Evolutionary conservation across 2,888 invertebrate species (phyloP).

Genomic region (Scelioninae gen. 2): DNA sequence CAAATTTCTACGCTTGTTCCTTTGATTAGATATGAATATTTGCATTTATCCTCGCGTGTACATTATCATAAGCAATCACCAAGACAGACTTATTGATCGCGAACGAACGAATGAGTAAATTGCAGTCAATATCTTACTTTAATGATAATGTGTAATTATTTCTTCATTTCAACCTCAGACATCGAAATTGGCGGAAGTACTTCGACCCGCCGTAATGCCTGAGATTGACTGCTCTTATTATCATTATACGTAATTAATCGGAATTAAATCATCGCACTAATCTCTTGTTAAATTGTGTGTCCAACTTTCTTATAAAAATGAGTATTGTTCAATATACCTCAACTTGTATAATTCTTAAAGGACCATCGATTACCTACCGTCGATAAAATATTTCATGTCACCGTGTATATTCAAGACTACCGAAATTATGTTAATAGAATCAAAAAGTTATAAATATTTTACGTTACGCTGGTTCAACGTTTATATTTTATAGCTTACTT

Average conservation of each 20-base stretch:
- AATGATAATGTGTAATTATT: slow-evolving; percentile 8
- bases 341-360: too few relatives aligned
- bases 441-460: too few relatives aligned
- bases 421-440: too few relatives aligned
- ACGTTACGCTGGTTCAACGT: too few relatives aligned
- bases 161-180: slow-evolving; percentile 2
- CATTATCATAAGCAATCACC: slow-evolving; percentile 24
- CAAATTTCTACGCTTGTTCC: slow-evolving; percentile 33
- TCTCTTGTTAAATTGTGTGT: slow-evolving; percentile 3
- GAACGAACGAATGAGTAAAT: slow-evolving; percentile 22
- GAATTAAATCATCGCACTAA: too few relatives aligned
- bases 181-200: neutral
- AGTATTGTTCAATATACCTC: too few relatives aligned
- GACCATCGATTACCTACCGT: too few relatives aligned
- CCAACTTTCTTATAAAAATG: too few relatives aligned
- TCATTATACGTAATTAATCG: too few relatives aligned
- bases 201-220: neutral
- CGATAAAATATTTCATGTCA: too few relatives aligned
- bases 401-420: too few relatives aligned
- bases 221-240: neutral
- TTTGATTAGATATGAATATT: slow-evolving; percentile 32
- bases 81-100: slow-evolving; percentile 34
- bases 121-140: slow-evolving; percentile 11
- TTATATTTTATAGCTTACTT: too few relatives aligned
- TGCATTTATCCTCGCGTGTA: slow-evolving; percentile 16